phyloP scores from a whole-genome alignment of 53 echinoderm and acorn worm genomes.

The Actinopyga echinites region DNA sequence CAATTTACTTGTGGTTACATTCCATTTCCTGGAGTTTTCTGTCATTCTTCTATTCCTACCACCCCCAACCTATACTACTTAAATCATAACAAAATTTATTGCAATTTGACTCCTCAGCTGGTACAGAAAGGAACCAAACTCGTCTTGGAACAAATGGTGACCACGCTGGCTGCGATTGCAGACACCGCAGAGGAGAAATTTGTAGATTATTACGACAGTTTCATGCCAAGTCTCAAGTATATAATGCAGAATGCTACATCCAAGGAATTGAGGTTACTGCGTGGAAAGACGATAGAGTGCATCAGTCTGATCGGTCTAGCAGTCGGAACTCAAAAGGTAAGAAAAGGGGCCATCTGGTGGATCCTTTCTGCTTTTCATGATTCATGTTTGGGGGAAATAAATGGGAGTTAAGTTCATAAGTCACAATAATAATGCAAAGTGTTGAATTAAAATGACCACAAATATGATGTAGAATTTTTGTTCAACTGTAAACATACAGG shows the following conservation, averaged over 20 bases:
- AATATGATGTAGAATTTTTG: too few relatives aligned
- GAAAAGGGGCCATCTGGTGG: neutral
- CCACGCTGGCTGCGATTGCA: conserved; percentile 91
- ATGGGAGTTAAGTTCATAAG: too few relatives aligned
- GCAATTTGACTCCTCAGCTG: conserved; percentile 57
- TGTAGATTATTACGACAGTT: conserved; percentile 83
- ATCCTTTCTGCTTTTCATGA: too few relatives aligned
- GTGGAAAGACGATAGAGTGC: conserved; percentile 97
- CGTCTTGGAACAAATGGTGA: conserved; percentile 97
- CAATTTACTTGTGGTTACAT: too few relatives aligned
- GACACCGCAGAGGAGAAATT: conserved; percentile 96
- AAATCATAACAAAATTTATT: too few relatives aligned
- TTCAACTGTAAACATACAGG: too few relatives aligned
- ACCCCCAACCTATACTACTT: too few relatives aligned
- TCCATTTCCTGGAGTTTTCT: too few relatives aligned
- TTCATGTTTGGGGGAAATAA: too few relatives aligned
- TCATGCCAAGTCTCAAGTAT: conserved; percentile 93
- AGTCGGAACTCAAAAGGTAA: conserved; percentile 90
- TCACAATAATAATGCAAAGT: too few relatives aligned
- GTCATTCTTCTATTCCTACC: too few relatives aligned
- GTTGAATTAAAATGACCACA: too few relatives aligned
- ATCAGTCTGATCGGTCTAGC: conserved; percentile 92
- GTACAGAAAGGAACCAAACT: conserved; percentile 86
- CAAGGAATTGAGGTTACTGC: conserved; percentile 78
- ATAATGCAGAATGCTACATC: conserved; percentile 86